These are phyloP conservation scores for Zaprionus obscuricornis DNA, from an alignment of 2,888 invertebrate species.

Conservation along the genomic window DNA sequence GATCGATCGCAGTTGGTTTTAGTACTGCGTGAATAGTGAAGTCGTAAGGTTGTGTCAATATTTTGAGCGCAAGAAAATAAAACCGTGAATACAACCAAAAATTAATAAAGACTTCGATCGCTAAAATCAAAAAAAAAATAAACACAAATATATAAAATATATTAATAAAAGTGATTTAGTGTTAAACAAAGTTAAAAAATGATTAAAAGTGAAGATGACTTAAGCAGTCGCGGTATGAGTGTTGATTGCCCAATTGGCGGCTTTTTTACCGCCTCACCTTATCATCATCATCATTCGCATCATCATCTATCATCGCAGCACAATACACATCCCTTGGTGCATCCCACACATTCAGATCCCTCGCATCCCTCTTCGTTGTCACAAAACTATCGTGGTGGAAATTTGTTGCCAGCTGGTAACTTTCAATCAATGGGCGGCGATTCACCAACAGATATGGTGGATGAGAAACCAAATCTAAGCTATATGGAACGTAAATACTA, in stretches of 20 bases:
- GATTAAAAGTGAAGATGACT: constrained; percentile 82
- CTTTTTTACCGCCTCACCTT: constrained; percentile 47
- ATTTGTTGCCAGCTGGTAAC: constrained; percentile 70
- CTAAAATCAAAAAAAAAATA: constrained; percentile 12
- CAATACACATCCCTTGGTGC: constrained; percentile 37
- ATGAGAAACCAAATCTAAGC: constrained; percentile 80
- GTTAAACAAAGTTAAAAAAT: constrained; percentile 45
- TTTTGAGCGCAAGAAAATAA: constrained; percentile 21
- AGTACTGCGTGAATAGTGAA: constrained; percentile 72
- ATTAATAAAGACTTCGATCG: constrained; percentile 1
- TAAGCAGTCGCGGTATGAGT: constrained; percentile 54
- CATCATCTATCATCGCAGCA: constrained; percentile 47
- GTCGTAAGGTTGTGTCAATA: constrained; percentile 59
- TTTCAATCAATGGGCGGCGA: constrained; percentile 74
- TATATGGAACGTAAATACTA: constrained; percentile 81
- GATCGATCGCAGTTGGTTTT: constrained; percentile 33
- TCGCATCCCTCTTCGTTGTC: constrained; percentile 45
- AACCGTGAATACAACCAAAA: constrained; percentile 1
- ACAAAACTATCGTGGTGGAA: constrained; percentile 77
- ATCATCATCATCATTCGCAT: constrained; percentile 55
- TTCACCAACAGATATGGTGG: constrained; percentile 77
- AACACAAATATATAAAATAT: constrained; percentile 18
- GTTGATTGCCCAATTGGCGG: constrained; percentile 58
- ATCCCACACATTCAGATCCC: constrained; percentile 29
- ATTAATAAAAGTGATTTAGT: neutral